Evolutionary conservation across 2,797 vertebrate species (phyloP).

Genomic region (Gastrophryne carolinensis): DNA sequence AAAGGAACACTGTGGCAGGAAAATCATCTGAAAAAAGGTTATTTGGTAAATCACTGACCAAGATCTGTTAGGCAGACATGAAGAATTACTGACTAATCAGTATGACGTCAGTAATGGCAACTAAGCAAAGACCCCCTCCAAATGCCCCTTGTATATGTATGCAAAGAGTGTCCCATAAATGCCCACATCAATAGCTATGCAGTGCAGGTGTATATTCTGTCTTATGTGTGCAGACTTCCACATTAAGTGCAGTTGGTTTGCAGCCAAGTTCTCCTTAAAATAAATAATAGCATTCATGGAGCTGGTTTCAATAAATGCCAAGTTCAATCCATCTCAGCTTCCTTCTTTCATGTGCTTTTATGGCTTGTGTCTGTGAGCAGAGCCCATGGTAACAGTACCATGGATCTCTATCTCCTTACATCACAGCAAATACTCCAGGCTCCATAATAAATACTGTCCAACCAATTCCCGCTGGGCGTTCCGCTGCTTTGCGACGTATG

Average conservation of each 20-base stretch:
- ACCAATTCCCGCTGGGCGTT: conserved; percentile 17
- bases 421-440: background rate
- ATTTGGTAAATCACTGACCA: too few relatives aligned
- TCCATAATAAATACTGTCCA: conserved; percentile 4
- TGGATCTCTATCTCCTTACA: conserved; percentile 25
- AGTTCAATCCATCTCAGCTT: background rate
- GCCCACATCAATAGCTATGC: too few relatives aligned
- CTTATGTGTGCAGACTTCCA: too few relatives aligned
- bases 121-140: too few relatives aligned
- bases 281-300: conserved; percentile 25
- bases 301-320: conserved; percentile 24
- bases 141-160: too few relatives aligned
- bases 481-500: background rate
- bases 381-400: background rate
- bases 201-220: too few relatives aligned
- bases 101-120: too few relatives aligned
- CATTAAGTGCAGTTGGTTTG: conserved; percentile 18
- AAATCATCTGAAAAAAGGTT: too few relatives aligned
- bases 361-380: background rate
- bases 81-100: too few relatives aligned
- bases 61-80: too few relatives aligned
- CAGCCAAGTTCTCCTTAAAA: background rate
- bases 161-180: too few relatives aligned
- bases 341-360: conserved; percentile 30
- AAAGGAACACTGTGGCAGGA: too few relatives aligned